Conservation (phyloP, 2,888 invertebrate genomes). For the Eristalis pertinax region DNA sequence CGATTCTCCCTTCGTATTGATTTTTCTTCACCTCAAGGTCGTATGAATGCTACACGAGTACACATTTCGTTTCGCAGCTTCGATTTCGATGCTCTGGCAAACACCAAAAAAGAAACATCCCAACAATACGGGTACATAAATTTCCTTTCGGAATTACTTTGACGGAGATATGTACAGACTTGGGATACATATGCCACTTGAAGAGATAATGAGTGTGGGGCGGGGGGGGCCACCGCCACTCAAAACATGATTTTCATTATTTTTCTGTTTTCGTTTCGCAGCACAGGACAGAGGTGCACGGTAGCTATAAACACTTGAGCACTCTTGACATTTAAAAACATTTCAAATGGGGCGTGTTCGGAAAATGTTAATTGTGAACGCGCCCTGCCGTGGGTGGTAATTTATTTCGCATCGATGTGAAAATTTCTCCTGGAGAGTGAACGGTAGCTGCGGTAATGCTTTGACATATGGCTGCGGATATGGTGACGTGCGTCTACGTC, state of each 20-base stretch:
- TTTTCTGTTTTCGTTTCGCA: neutral
- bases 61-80: neutral
- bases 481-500: too few relatives aligned
- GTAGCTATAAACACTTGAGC: neutral
- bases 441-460: too few relatives aligned
- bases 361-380: neutral
- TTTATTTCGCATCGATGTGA: neutral
- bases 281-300: neutral
- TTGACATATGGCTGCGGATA: too few relatives aligned
- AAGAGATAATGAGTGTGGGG: neutral
- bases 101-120: neutral
- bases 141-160: neutral
- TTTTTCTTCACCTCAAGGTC: slow-evolving; percentile 33
- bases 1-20: slow-evolving; percentile 11
- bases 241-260: neutral
- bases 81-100: neutral
- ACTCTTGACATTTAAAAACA: neutral
- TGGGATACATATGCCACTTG: neutral
- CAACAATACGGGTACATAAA: neutral
- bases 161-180: neutral
- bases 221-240: too few relatives aligned
- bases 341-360: neutral
- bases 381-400: neutral
- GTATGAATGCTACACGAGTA: slow-evolving; percentile 23
- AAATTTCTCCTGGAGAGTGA: neutral